Evolutionary conservation across 2,113 vertebrate genomes (phyloP).

Genomic region (Sarotherodon lohbergeri): DNA sequence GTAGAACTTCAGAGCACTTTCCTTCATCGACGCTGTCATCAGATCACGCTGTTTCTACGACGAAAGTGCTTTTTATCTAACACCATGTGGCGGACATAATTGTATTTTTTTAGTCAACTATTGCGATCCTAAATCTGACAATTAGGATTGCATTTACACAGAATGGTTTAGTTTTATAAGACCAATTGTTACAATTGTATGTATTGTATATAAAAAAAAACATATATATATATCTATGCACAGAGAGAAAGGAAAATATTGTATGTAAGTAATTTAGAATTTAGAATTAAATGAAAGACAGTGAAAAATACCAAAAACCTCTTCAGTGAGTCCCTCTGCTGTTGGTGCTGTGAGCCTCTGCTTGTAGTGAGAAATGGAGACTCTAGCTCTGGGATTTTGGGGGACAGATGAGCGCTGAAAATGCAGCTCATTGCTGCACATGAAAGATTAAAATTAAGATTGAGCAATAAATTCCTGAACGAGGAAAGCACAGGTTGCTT

Average conservation of each 20-base stretch:
- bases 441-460: not conserved
- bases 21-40: not conserved
- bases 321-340: not conserved
- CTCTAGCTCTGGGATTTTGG: not conserved
- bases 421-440: not conserved
- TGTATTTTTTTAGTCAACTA: not conserved
- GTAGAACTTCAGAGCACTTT: not conserved
- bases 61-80: slow-evolving; percentile 24
- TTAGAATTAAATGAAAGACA: not conserved
- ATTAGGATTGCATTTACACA: not conserved
- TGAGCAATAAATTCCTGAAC: slow-evolving; percentile 24
- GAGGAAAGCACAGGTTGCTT: slow-evolving; percentile 15
- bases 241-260: not conserved
- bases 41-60: not conserved
- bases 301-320: not conserved
- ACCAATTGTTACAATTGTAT: slow-evolving; percentile 20
- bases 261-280: not conserved
- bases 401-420: not conserved
- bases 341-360: slow-evolving; percentile 47
- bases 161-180: slow-evolving; percentile 13
- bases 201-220: slow-evolving; percentile 46
- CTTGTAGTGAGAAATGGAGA: not conserved
- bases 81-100: not conserved
- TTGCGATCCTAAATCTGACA: not conserved
- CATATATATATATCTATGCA: slow-evolving; percentile 22